Evolutionary conservation across 2,113 vertebrate genomes (phyloP), one percentile per base, ranked within the genome.

Genomic region (Candoia aspera): DNA sequence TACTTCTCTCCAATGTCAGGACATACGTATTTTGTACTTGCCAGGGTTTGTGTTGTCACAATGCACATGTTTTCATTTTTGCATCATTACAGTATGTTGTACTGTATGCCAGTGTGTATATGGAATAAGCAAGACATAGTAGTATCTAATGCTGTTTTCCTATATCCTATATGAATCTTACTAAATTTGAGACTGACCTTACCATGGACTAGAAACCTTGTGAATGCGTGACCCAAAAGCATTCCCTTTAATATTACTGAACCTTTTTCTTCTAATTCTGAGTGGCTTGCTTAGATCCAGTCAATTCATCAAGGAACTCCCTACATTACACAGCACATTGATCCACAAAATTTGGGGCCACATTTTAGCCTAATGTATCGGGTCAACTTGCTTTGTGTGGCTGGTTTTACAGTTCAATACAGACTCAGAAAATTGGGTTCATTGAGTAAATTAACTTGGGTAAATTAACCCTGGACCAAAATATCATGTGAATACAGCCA

Each of bases 81-180:
- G 68, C 2, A 19, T 79, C 33, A 37, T 79, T 79, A 79, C 6
- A 37, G 17, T 37, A 37, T 79, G 42, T 19, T 79, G 33, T 19
- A 79, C 68, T 79, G n/a, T 79, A 8, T 79, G 68, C 33, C 33
- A 5, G 33, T 79, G 37, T 79, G 8, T 73, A 68, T 68, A 58
- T 85, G 12, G 46, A 84, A 95, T 86, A 21, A 2, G 29, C 2
- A 33, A 87, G 1, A 87, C 21, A 94, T 94, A 46, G 57, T 58
- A 90, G 90, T 86, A 62, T 3, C 57, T 92, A 49, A 46, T 15
- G 37, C 12, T 60, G 29, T 62, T 89, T 84, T 21, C 13, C 12
- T 64, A 23, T 21, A 58, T 21, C 13, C 12, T 64, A 23, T 21
- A 58, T 62, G 73, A 57, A 84, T 21, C 11, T 19, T 85, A 89